Evolutionary conservation across 2,113 vertebrate genomes (phyloP), one percentile per base, ranked within the genome.

Genomic region (Spizaetus ornatus): DNA sequence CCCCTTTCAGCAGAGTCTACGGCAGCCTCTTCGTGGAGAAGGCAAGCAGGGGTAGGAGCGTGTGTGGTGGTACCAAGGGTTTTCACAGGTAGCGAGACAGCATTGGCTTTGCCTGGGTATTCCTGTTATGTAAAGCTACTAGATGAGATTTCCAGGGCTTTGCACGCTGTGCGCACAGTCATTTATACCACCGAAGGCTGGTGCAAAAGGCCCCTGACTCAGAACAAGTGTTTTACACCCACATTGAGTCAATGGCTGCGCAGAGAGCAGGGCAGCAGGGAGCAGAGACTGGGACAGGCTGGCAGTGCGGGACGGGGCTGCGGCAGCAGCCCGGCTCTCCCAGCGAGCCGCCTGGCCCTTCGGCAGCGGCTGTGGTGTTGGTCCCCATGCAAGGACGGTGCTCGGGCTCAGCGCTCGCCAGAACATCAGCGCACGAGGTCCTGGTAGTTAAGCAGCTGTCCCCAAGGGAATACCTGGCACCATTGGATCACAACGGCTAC

Each of bases 371-470:
- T 4, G 21, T 16, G 27, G 13, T 34, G 67, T 48, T 1, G 20
- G 63, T 53, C 29, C 61, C 43, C 4, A 1, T 1, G 48, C 19
- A 19, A 58, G 42, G 50, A 25, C 2, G 4, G 67, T 1, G 11
- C 34, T 61, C 0, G 0, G 23, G 45, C 42, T 70, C 16, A 3
- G 38, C 3, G 7, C 38, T 36, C 4, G 10, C 43, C 19, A 13
- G 29, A 9, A 14, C 0, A 0, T 14, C 23, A 16, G 25, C 0
- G 1, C 16, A 3, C 2, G 5, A 55, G 36, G 26, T 45, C 4
- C 34, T 0, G 0, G 27, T 4, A 23, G 8, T 16, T 4, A 3
- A 11, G 59, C 29, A 48, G 45, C 45, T 43, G 61, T 73, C 48
- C 18, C 63, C 23, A 14, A 1, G 3, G 10, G 56, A 71, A 38